Percentiles rank a stretch among this genome's conserved stretches.
Evolutionary conservation across 2,113 vertebrate genomes (phyloP).

Genomic region (Forbesichthys agassizii): DNA sequence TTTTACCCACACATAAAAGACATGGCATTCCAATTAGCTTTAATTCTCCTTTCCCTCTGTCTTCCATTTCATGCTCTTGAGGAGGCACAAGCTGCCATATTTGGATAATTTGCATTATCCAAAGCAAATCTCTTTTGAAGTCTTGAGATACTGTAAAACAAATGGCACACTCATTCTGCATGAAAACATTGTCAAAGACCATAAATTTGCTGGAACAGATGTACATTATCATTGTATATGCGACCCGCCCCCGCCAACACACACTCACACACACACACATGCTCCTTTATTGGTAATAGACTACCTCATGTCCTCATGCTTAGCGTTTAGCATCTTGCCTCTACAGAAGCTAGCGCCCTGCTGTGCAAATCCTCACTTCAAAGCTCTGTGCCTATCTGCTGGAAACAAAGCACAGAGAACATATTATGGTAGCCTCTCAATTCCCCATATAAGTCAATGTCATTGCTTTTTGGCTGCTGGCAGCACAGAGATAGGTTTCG

Average conservation of each 20-base stretch:
- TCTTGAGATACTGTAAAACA: slow-evolving; percentile 96
- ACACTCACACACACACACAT: slow-evolving; percentile 73
- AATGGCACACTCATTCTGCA: slow-evolving; percentile 91
- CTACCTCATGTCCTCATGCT: slow-evolving; percentile 86
- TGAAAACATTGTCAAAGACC: slow-evolving; percentile 97
- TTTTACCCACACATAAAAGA: slow-evolving; percentile 86
- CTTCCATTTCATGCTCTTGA: slow-evolving; percentile 80
- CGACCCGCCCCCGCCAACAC: slow-evolving; percentile 66
- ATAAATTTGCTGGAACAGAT: slow-evolving; percentile 99
- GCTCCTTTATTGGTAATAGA: slow-evolving; percentile 90
- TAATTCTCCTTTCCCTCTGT: slow-evolving; percentile 70
- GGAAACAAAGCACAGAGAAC: slow-evolving; percentile 91
- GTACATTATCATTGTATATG: slow-evolving; percentile 99
- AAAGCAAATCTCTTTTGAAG: slow-evolving; percentile 96
- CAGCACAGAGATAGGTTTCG: slow-evolving; percentile 77
- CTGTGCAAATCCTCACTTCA: slow-evolving; percentile 95
- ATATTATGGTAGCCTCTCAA: slow-evolving; percentile 87
- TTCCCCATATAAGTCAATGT: slow-evolving; percentile 89
- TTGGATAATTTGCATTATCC: slow-evolving; percentile 99
- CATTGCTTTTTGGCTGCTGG: slow-evolving; percentile 79
- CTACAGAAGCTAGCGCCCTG: slow-evolving; percentile 87
- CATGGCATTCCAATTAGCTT: slow-evolving; percentile 91
- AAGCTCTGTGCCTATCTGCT: slow-evolving; percentile 91
- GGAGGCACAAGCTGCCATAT: slow-evolving; percentile 88
- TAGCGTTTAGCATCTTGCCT: slow-evolving; percentile 89